Evolutionary conservation across 1,140 invertebrate species (phyloP).

Genomic region (Drosophila malerkotliana): DNA sequence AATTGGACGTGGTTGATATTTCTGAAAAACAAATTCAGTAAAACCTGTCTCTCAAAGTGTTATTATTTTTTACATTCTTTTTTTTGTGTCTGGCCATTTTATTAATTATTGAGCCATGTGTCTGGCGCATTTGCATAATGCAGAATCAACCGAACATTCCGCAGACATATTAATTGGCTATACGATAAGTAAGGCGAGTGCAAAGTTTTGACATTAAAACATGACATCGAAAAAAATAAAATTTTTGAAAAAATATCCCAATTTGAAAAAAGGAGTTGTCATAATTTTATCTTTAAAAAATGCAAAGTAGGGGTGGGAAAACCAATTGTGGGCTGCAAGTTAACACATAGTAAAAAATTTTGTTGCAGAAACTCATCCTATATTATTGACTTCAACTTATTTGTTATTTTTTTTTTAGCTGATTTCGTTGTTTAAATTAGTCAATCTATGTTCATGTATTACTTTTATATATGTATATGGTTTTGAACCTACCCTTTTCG

Average conservation of each 20-base stretch:
- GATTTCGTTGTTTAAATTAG: too few species aligned
- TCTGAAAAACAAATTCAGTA: not conserved
- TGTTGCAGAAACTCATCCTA: too few species aligned
- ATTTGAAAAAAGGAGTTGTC: too few species aligned
- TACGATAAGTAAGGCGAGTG: constrained; percentile 26
- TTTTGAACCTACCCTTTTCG: too few species aligned
- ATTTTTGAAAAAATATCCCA: not conserved
- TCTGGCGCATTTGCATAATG: constrained; percentile 62
- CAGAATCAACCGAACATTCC: constrained; percentile 35
- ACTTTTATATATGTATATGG: too few species aligned
- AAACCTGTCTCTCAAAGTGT: constrained; percentile 8
- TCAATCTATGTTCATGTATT: too few species aligned
- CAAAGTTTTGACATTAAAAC: constrained; percentile 59
- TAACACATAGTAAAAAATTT: too few species aligned
- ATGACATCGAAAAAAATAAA: not conserved
- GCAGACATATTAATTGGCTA: constrained; percentile 29
- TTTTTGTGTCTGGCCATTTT: constrained; percentile 10
- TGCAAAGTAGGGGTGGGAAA: too few species aligned
- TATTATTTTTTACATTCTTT: constrained; percentile 11
- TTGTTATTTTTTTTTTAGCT: too few species aligned
- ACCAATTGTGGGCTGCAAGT: too few species aligned
- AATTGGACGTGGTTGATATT: not conserved
- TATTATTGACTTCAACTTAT: too few species aligned
- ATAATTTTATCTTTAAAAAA: too few species aligned
- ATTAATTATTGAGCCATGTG: constrained; percentile 40